phyloP scores from a whole-genome alignment of 1,140 invertebrate genomes.

The Daktulosphaira vitifoliae region DNA sequence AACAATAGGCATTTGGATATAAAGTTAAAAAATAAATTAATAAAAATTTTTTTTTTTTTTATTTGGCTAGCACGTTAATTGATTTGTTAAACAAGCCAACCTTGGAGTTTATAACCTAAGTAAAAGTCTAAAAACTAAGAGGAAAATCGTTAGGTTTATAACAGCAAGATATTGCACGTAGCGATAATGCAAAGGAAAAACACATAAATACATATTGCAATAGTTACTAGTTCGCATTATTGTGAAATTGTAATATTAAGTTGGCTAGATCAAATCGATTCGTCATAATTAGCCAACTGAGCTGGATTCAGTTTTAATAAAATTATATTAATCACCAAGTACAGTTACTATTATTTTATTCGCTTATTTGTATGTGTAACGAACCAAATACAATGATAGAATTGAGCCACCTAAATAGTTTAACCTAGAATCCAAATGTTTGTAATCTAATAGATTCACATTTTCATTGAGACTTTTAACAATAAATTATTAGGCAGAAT shows the following conservation, averaged over 20 bases:
- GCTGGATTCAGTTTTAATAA: constrained; percentile 5
- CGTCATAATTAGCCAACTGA: constrained; percentile 30
- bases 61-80: background rate
- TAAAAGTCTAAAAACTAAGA: background rate
- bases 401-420: constrained; percentile 8
- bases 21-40: no score
- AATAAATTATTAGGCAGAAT: no score
- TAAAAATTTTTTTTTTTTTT: no score
- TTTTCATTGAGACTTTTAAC: no score
- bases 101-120: constrained; percentile 27
- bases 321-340: constrained; percentile 15
- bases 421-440: background rate
- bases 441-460: no score
- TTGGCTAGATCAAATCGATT: constrained; percentile 33
- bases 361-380: background rate
- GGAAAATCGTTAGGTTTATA: constrained; percentile 11
- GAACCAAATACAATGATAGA: constrained; percentile 15
- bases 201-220: background rate
- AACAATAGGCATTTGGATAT: no score
- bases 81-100: constrained; percentile 15
- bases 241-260: constrained; percentile 30
- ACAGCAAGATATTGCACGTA: background rate
- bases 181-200: background rate
- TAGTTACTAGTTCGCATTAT: background rate
- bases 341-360: background rate